Conservation (phyloP, 1,140 invertebrate genomes). For the Dufourea novaeangliae region DNA sequence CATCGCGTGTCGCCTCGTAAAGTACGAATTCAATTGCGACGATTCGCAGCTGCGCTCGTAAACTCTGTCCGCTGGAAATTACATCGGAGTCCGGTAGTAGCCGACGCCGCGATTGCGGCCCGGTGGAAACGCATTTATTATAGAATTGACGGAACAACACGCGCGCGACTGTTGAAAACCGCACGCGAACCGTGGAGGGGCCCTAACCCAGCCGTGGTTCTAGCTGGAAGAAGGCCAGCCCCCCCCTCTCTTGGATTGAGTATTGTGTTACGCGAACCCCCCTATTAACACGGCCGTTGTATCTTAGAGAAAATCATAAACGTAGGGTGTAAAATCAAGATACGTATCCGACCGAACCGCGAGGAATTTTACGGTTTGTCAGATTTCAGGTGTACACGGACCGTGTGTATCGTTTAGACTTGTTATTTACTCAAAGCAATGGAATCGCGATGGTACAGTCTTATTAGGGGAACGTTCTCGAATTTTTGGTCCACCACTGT, state of each 20-base stretch:
- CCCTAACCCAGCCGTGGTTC: not conserved
- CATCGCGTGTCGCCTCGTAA: conserved; percentile 10
- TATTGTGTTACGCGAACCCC: conserved; percentile 27
- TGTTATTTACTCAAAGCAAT: conserved; percentile 17
- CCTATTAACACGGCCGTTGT: conserved; percentile 29
- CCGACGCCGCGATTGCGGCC: not conserved
- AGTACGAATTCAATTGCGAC: conserved; percentile 13
- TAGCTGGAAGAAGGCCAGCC: not conserved
- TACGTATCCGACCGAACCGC: not conserved
- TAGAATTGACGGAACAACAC: not conserved
- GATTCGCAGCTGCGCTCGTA: conserved; percentile 6
- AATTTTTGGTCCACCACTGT: no score
- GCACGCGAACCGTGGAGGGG: not conserved
- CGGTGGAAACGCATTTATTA: not conserved
- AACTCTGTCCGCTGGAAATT: not conserved
- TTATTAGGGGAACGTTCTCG: no score
- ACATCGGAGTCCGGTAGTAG: not conserved
- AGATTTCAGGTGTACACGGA: conserved; percentile 18
- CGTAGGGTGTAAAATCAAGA: conserved; percentile 49
- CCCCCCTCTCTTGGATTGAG: not conserved
- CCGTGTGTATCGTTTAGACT: not conserved
- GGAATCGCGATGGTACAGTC: conserved; percentile 17
- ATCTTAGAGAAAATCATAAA: conserved; percentile 54
- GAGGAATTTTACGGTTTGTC: conserved; percentile 47
- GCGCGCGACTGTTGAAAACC: not conserved